Evolutionary conservation across 2,888 invertebrate genomes (phyloP), one percentile per base, ranked within the genome.

Genomic region (Ophion ellenae): DNA sequence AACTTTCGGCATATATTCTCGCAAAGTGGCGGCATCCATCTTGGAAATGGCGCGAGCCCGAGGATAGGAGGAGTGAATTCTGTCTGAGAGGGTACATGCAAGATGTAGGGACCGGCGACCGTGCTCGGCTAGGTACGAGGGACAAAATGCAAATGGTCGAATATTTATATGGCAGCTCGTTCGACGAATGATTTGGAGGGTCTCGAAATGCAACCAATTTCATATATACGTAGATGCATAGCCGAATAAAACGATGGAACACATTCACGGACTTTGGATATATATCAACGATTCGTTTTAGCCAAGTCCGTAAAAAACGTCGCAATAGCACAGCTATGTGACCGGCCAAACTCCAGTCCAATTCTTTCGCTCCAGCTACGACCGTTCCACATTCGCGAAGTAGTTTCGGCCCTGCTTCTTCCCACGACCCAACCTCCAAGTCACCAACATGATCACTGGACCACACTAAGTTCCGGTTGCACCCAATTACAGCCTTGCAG

Each of bases 1-100:
- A 93, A 92, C 92, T 92, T 93, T 92, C 91, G 89, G 87, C 91
- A 88, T 93, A 92, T 90, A 92, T 93, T 45, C 91, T 90, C 87
- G 90, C 85, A 90, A 91, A 92, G 92, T 92, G 90, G 92, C 89
- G 90, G 91, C 89, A 92, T 93, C 90, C 91, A 91, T 93, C 92
- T 92, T 92, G 92, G 89, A 90, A 93, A 92, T 91, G 90, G 92
- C 69, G 74, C 75, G 47, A 66, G 63, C 57, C 61, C 40, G 45
- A 45, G 73, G 28, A 28, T 53, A 73, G 40, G 28, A 64, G 57
- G 11, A 32, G 45, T 75, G 59, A 36, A 66, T 64, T 76, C 40
- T 66, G 79, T 82, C 66, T n/a, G 67, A 63, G 69, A 57, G 69
- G 20, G 45, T 40, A 40, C 59, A 74, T 47, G 74, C 69, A 66